A percentile compares a stretch with the other conserved stretches of the same genome.
phyloP scores from a whole-genome alignment of 2,113 vertebrate genomes.

The Gnathonemus echidnorhynchus region DNA sequence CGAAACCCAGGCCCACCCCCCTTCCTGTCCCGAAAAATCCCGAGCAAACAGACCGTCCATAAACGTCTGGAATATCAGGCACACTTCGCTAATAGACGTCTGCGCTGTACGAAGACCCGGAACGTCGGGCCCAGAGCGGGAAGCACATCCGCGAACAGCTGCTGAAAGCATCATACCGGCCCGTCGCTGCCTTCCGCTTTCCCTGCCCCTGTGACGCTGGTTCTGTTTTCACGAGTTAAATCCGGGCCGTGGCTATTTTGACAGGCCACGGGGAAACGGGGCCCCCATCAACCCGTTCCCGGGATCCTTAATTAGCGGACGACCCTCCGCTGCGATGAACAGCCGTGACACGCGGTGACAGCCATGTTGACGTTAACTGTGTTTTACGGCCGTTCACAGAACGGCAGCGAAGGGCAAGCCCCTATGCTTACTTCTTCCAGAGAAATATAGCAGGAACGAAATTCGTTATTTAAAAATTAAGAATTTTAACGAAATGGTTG shows the following conservation, averaged over 20 bases:
- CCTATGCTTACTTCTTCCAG: neutral
- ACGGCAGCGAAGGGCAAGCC: neutral
- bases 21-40: slow-evolving; percentile 20
- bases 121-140: slow-evolving; percentile 21
- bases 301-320: neutral
- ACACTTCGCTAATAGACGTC: slow-evolving; percentile 42
- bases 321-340: neutral
- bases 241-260: slow-evolving; percentile 24
- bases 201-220: slow-evolving; percentile 15
- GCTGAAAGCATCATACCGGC: slow-evolving; percentile 39
- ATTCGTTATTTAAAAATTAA: neutral
- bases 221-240: slow-evolving; percentile 29
- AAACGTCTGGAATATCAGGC: slow-evolving; percentile 46
- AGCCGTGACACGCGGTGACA: neutral
- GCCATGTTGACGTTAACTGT: neutral
- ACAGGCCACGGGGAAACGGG: slow-evolving; percentile 23
- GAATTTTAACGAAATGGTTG: neutral
- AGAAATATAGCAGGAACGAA: neutral
- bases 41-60: slow-evolving; percentile 31
- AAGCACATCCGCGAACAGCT: slow-evolving; percentile 39
- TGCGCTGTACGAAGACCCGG: slow-evolving; percentile 30
- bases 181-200: slow-evolving; percentile 22
- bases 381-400: neutral
- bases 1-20: slow-evolving; percentile 13
- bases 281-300: neutral